phyloP scores from a whole-genome alignment of 2,888 invertebrate species.

The Nasonovia ribisnigri region DNA sequence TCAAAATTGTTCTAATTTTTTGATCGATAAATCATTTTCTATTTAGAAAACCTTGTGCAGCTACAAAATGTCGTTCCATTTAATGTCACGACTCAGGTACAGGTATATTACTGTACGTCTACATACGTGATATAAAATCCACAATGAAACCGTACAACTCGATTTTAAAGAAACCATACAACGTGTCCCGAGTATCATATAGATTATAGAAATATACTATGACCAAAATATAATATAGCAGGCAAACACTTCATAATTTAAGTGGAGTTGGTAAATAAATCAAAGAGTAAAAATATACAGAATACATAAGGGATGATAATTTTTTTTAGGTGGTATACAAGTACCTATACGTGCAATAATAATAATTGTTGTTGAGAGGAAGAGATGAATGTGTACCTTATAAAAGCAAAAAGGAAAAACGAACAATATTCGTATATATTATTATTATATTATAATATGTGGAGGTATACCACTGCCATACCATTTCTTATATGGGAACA shows the following conservation, averaged over 20 bases:
- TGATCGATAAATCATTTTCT: neutral
- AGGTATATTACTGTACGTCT: neutral
- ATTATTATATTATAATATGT: neutral
- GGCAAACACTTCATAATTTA: neutral
- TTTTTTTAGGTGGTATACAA: neutral
- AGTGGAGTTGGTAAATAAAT: neutral
- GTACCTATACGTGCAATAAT: too few relatives aligned
- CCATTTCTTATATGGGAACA: neutral
- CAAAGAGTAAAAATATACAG: neutral
- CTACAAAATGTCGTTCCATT: neutral
- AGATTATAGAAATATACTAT: neutral
- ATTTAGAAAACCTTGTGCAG: neutral
- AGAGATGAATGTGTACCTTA: neutral
- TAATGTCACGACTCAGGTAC: neutral
- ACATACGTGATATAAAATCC: neutral
- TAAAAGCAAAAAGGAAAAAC: neutral
- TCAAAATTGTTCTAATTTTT: neutral
- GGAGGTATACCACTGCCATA: neutral
- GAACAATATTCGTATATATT: neutral
- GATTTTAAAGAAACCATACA: conserved; percentile 29
- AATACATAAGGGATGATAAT: neutral
- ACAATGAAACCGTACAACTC: conserved; percentile 16
- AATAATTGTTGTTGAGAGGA: too few relatives aligned
- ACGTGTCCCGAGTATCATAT: neutral
- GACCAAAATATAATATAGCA: neutral